Evolutionary conservation across 2,888 invertebrate genomes (phyloP).

Genomic region (Alcis repandata): DNA sequence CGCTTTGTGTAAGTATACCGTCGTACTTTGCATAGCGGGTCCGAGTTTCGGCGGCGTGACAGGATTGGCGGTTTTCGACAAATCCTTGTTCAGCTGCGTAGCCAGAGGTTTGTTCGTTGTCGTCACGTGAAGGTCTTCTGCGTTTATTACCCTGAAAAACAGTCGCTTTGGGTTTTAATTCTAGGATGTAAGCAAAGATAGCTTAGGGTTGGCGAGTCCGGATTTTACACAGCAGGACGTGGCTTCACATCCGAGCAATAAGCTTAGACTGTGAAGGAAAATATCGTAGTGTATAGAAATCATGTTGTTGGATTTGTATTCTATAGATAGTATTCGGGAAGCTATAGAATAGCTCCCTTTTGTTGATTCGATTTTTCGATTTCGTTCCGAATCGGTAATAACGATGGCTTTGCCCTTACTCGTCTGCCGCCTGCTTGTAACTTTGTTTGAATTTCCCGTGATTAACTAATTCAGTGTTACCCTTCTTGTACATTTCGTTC

Average conservation of each 20-base stretch:
- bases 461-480: slow-evolving; percentile 56
- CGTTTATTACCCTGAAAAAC: slow-evolving; percentile 62
- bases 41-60: slow-evolving; percentile 61
- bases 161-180: neutral
- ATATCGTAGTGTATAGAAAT: no score
- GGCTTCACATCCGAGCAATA: no score
- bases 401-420: slow-evolving; percentile 54
- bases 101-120: slow-evolving; percentile 61
- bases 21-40: slow-evolving; percentile 64
- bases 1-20: neutral
- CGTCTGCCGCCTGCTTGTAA: slow-evolving; percentile 65
- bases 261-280: no score
- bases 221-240: no score
- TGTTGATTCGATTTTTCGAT: no score
- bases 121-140: slow-evolving; percentile 61
- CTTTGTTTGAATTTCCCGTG: slow-evolving; percentile 69
- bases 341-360: no score
- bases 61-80: slow-evolving; percentile 54
- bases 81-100: slow-evolving; percentile 56
- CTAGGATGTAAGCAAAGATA: neutral
- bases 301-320: neutral
- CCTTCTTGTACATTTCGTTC: slow-evolving; percentile 68
- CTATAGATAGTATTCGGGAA: no score
- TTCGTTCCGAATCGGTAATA: neutral
- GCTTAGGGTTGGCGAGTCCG: no score